Evolutionary conservation across 2,797 vertebrate species (phyloP).

Genomic region (Adelosebastes latens): DNA sequence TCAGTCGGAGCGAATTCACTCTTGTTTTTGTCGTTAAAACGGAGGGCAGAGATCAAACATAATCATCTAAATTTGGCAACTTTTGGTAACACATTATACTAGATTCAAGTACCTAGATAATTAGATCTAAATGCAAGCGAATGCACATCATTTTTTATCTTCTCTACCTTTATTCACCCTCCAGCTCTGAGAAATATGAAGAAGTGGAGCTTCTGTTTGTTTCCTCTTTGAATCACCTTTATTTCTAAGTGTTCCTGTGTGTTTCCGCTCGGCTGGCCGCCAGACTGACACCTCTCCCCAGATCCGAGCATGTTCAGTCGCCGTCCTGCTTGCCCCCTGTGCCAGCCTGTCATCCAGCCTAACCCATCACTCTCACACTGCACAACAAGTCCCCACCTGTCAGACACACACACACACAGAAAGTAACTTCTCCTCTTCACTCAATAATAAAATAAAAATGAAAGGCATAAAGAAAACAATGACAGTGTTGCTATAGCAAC

Average conservation of each 20-base stretch:
- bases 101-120: not conserved
- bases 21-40: conserved; percentile 23
- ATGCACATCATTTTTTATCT: not conserved
- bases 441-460: conserved; percentile 60
- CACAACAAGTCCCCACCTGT: conserved; percentile 74
- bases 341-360: conserved; percentile 78
- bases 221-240: conserved; percentile 71
- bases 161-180: conserved; percentile 1
- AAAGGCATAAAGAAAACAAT: conserved; percentile 56
- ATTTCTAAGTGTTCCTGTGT: conserved; percentile 70
- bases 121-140: not conserved
- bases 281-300: conserved; percentile 82
- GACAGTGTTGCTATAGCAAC: conserved; percentile 68
- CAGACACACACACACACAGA: conserved; percentile 37
- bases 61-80: not conserved
- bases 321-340: conserved; percentile 78
- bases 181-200: conserved; percentile 43
- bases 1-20: conserved; percentile 22
- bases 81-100: not conserved
- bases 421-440: conserved; percentile 54
- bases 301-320: conserved; percentile 77
- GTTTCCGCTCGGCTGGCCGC: conserved; percentile 78
- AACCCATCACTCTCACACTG: conserved; percentile 76
- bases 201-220: conserved; percentile 66
- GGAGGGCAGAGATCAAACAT: conserved; percentile 1